Evolutionary conservation across 2,888 invertebrate genomes (phyloP).

Genomic region (Anarsia innoxiella): DNA sequence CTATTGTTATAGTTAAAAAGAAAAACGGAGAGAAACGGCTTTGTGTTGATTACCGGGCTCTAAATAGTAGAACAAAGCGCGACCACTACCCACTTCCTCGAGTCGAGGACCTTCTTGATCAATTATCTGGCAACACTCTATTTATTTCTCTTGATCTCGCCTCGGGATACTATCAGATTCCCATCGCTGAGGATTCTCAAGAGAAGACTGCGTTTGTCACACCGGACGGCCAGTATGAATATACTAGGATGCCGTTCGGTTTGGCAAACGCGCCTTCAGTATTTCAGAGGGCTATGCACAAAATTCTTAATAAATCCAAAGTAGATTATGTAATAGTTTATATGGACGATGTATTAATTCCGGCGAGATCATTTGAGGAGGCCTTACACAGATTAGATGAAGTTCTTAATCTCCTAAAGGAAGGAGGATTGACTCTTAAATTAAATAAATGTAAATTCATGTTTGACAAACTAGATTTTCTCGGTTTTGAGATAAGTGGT

Average conservation of each 20-base stretch:
- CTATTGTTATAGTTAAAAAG: slow-evolving; percentile 14
- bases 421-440: slow-evolving; percentile 5
- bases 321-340: no score
- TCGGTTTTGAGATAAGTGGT: slow-evolving; percentile 7
- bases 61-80: slow-evolving; percentile 12
- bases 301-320: no score
- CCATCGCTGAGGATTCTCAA: no score
- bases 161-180: slow-evolving; percentile 12
- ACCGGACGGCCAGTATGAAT: slow-evolving; percentile 14
- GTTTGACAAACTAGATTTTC: background rate
- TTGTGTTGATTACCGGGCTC: slow-evolving; percentile 13
- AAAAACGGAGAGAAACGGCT: slow-evolving; percentile 3
- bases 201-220: no score
- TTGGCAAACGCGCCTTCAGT: no score
- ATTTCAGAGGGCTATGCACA: no score
- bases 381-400: slow-evolving; percentile 7
- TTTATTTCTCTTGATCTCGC: slow-evolving; percentile 17
- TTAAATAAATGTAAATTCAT: slow-evolving; percentile 12
- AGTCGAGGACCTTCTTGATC: slow-evolving; percentile 12
- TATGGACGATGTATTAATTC: slow-evolving; percentile 16
- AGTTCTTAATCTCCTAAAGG: slow-evolving; percentile 6
- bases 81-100: slow-evolving; percentile 12
- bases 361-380: slow-evolving; percentile 5
- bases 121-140: slow-evolving; percentile 18
- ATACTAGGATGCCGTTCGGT: no score